phyloP scores from a whole-genome alignment of 2,113 vertebrate species.

The Anarhynchus alexandrinus region DNA sequence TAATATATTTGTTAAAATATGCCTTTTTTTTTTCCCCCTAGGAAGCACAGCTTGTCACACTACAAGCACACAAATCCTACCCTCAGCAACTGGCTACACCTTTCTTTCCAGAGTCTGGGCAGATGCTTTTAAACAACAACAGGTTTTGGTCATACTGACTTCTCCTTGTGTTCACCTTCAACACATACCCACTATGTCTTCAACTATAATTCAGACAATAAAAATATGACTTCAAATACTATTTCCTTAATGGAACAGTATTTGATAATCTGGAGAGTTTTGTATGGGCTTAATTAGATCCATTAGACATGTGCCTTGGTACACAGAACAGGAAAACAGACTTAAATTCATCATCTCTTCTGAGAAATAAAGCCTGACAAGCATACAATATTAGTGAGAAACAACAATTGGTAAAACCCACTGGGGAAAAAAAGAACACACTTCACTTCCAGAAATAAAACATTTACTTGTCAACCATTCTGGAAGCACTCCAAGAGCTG shows the following conservation, averaged over 20 bases:
- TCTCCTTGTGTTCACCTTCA: neutral
- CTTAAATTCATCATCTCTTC: slow-evolving; percentile 55
- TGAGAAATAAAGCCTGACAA: slow-evolving; percentile 54
- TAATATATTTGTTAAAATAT: neutral
- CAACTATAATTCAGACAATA: slow-evolving; percentile 7
- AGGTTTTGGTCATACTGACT: neutral
- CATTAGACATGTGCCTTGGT: slow-evolving; percentile 1
- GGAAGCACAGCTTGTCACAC: neutral
- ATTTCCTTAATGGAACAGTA: slow-evolving; percentile 49
- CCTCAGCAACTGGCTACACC: neutral
- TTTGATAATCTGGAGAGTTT: slow-evolving; percentile 34
- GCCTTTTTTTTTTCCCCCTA: neutral
- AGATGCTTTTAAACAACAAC: neutral
- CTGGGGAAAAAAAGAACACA: neutral
- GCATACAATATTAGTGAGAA: neutral
- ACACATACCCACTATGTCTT: neutral
- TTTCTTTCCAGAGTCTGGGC: neutral
- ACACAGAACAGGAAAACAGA: slow-evolving; percentile 53
- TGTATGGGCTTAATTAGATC: slow-evolving; percentile 41
- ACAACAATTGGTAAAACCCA: slow-evolving; percentile 2
- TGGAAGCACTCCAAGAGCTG: neutral
- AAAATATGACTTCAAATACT: slow-evolving; percentile 43
- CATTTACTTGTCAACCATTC: slow-evolving; percentile 7
- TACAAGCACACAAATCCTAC: neutral
- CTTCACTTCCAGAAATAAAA: slow-evolving; percentile 51